A percentile compares a stretch with the other conserved stretches of the same genome.
phyloP scores from a whole-genome alignment of 1,140 invertebrate species.

The Papilio glaucus region DNA sequence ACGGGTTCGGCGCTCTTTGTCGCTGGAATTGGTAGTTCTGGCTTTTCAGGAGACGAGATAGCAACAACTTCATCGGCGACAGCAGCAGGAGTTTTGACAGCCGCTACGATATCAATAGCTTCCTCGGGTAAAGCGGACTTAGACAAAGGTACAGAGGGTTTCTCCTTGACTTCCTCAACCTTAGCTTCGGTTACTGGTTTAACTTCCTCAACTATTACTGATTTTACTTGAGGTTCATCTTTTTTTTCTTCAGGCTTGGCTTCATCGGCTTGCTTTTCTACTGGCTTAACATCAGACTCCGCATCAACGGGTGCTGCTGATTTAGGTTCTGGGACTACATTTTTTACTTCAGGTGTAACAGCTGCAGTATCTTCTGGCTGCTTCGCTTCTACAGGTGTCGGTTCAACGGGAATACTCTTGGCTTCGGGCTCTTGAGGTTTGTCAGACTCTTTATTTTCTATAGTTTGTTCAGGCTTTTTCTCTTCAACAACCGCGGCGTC shows the following conservation, averaged over 20 bases:
- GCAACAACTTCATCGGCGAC: slow-evolving; percentile 67
- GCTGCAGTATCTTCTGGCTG: slow-evolving; percentile 40
- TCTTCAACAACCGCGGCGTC: slow-evolving; percentile 46
- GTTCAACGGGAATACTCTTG: slow-evolving; percentile 43
- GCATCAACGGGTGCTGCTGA: slow-evolving; percentile 32
- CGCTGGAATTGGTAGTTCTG: slow-evolving; percentile 47
- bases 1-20: slow-evolving; percentile 49
- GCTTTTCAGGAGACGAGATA: slow-evolving; percentile 59
- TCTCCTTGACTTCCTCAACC: slow-evolving; percentile 64
- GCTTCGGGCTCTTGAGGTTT: slow-evolving; percentile 49
- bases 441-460: slow-evolving; percentile 46
- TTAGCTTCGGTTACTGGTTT: slow-evolving; percentile 60
- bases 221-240: slow-evolving; percentile 50
- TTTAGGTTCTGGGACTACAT: slow-evolving; percentile 46
- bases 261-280: slow-evolving; percentile 46
- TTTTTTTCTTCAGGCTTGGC: slow-evolving; percentile 51
- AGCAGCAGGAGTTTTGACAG: slow-evolving; percentile 58
- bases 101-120: slow-evolving; percentile 65
- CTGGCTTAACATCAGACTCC: slow-evolving; percentile 48
- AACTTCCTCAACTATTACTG: slow-evolving; percentile 48
- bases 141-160: slow-evolving; percentile 44
- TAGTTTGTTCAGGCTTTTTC: slow-evolving; percentile 52
- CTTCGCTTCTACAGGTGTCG: slow-evolving; percentile 33
- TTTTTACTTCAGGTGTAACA: slow-evolving; percentile 46
- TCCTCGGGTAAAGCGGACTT: slow-evolving; percentile 61